Evolutionary conservation across 2,888 invertebrate genomes (phyloP).

Genomic region (Proisotoma minuta): DNA sequence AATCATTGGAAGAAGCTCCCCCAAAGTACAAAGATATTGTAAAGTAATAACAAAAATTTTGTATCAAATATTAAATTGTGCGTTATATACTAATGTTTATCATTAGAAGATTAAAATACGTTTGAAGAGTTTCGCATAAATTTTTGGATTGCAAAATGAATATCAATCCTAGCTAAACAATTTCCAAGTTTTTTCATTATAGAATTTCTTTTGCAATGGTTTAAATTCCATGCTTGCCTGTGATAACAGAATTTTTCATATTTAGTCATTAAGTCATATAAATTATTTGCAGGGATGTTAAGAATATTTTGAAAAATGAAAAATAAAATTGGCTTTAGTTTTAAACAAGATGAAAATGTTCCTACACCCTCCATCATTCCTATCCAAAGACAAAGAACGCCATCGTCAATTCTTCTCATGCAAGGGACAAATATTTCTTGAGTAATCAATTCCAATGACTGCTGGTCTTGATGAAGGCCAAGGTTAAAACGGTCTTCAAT

Average conservation of each 20-base stretch:
- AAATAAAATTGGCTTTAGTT: conserved; percentile 9
- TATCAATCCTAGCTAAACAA: neutral
- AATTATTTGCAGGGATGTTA: neutral
- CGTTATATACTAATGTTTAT: neutral
- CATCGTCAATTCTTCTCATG: conserved; percentile 9
- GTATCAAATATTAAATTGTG: neutral
- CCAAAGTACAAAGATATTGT: neutral
- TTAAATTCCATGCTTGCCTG: conserved; percentile 1
- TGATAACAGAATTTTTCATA: conserved; percentile 6
- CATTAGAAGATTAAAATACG: neutral
- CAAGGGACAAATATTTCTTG: conserved; percentile 14
- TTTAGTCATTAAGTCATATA: neutral
- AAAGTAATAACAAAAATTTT: neutral
- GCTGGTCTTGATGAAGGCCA: conserved; percentile 4
- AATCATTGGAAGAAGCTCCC: neutral
- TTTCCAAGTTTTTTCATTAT: neutral
- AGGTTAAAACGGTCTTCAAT: conserved; percentile 17
- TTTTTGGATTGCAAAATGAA: conserved; percentile 9
- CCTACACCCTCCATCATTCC: conserved; percentile 12
- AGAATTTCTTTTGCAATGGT: conserved; percentile 4
- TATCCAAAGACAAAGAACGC: conserved; percentile 15
- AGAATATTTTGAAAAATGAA: conserved; percentile 11
- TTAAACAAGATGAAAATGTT: conserved; percentile 7
- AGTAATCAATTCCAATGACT: conserved; percentile 6
- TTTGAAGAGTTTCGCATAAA: conserved; percentile 3